Evolutionary conservation across 1,140 invertebrate species (phyloP), one percentile per base, ranked within the genome.

Genomic region (Drosophila bipectinata): DNA sequence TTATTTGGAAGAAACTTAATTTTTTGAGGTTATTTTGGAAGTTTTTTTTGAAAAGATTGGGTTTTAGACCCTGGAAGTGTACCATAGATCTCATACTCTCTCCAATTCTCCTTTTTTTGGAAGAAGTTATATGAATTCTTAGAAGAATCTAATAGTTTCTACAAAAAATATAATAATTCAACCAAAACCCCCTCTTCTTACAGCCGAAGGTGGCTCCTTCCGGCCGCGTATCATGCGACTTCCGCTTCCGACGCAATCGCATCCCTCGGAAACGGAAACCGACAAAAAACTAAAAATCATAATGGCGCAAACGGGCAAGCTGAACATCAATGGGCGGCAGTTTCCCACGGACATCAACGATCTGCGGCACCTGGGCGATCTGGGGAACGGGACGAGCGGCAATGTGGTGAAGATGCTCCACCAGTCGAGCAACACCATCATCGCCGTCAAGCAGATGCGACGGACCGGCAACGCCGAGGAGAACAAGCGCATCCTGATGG

Each of bases 381-480:
- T 99, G 47, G 98, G 98, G 60, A 97, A 97, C 92, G 98, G 98
- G 4, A 99, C 98, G 6, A 99, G 97, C 92, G 98, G 98, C n/a
- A 97, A 98, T 93, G 98, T 99, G 7, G 96, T 98, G 2, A 98
- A 98, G 93, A 99, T 99, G 98, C 93, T 94, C 69, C 98, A 99
- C 92, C 96, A 95, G 91, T 95, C 95, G 8, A 98, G 97, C 73
- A 94, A 94, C 21, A 95, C 95, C 81, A 94, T 97, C 30, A 98
- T 99, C 90, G 98, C 98, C 69, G 98, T 99, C 0, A 99, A 99
- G 95, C 98, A 99, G 96, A 99, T 99, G 98, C 94, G 98, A 67
- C 94, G 98, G 41, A 98, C 98, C 8, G 97, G 98, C 10, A 99
- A 99, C 91, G 95, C 95, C 12, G 98, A 99, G 92, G 98, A 99